Percentiles rank a stretch among this genome's conserved stretches.
Evolutionary conservation across 2,797 vertebrate species (phyloP).

Genomic region (Hapalemur alaotrensis): DNA sequence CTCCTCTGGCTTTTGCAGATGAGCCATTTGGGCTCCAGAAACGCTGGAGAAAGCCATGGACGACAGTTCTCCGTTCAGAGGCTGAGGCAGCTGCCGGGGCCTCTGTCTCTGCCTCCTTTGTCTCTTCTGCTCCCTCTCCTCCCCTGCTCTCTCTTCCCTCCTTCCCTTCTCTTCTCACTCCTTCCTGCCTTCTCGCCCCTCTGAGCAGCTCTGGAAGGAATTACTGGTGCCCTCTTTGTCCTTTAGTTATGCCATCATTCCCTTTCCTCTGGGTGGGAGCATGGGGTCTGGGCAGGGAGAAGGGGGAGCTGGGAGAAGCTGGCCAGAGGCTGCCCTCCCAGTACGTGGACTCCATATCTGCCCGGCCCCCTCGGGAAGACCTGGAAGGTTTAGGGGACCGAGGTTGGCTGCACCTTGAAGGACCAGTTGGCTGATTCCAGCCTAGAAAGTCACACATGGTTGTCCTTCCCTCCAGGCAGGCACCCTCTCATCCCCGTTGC

Average conservation of each 20-base stretch:
- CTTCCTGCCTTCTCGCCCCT: not conserved
- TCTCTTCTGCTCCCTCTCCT: not conserved
- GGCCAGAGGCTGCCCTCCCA: not conserved
- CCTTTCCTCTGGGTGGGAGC: not conserved
- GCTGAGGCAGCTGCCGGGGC: conserved; percentile 3
- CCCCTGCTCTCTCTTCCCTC: too few relatives aligned
- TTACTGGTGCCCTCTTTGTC: rapidly evolving
- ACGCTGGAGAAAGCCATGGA: conserved; percentile 30
- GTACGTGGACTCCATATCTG: rapidly evolving
- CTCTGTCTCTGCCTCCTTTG: not conserved
- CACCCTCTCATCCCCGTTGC: not conserved
- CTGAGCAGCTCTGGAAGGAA: not conserved
- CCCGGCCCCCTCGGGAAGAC: rapidly evolving
- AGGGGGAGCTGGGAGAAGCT: too few relatives aligned
- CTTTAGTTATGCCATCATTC: not conserved
- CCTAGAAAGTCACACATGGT: not conserved
- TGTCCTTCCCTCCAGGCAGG: not conserved
- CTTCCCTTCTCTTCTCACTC: not conserved
- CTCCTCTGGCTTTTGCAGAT: conserved; percentile 15
- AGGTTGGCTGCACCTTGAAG: not conserved
- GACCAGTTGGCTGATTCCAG: not conserved
- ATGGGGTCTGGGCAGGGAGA: not conserved
- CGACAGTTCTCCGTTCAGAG: conserved; percentile 4
- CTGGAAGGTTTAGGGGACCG: not conserved
- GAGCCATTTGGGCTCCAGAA: conserved; percentile 33